Conservation (phyloP, 1,140 invertebrate species). For the Platorchestia sp. region DNA sequence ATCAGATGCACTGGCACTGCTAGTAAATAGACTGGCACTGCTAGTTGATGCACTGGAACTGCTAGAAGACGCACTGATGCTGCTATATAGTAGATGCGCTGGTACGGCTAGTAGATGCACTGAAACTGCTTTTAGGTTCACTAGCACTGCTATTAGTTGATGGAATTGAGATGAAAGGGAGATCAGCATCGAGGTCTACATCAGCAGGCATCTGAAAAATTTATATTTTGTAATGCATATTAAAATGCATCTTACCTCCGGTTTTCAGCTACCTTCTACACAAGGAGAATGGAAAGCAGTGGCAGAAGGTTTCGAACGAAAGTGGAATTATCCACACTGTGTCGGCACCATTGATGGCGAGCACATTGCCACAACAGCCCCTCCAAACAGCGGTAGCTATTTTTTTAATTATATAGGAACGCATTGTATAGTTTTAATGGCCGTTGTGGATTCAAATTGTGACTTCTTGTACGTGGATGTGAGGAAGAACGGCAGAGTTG, state of each 20-base stretch:
- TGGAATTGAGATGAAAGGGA: neutral
- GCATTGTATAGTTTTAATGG: constrained; percentile 44
- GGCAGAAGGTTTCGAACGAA: neutral
- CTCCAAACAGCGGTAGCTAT: constrained; percentile 28
- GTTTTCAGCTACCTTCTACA: neutral
- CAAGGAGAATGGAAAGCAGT: neutral
- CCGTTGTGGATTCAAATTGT: constrained; percentile 19
- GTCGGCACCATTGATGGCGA: constrained; percentile 12
- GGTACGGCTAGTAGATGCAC: too few species aligned
- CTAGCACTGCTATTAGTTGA: too few species aligned
- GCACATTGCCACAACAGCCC: neutral
- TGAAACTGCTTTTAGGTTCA: too few species aligned
- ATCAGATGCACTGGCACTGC: too few species aligned
- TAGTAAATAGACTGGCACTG: too few species aligned
- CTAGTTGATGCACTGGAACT: too few species aligned
- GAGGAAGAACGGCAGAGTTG: neutral
- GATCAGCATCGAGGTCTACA: too few species aligned
- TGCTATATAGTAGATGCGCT: too few species aligned
- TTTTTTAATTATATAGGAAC: constrained; percentile 51
- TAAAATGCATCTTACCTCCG: neutral
- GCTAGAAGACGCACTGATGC: too few species aligned
- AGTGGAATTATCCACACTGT: constrained; percentile 52
- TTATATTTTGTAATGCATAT: constrained; percentile 3
- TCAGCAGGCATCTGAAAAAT: neutral
- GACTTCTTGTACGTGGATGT: constrained; percentile 6